Percentiles rank a stretch among this genome's conserved stretches.
Evolutionary conservation across 2,113 vertebrate species (phyloP).

Genomic region (Psettodes erumei): DNA sequence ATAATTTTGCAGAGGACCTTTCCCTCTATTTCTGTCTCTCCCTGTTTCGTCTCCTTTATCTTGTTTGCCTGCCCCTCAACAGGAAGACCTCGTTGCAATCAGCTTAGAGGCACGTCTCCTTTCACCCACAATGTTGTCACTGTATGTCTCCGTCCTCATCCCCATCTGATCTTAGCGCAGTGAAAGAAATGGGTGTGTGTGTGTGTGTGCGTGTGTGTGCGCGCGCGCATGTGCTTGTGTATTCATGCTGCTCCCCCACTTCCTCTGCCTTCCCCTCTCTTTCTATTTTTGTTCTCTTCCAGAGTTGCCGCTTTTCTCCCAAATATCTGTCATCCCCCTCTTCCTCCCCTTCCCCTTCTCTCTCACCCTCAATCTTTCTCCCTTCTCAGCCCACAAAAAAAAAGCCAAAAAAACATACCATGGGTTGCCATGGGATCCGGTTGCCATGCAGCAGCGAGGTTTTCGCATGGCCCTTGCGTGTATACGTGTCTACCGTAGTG

Average conservation of each 20-base stretch:
- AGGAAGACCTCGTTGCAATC: conserved; percentile 48
- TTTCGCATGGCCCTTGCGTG: conserved; percentile 54
- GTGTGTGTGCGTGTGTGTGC: conserved; percentile 9
- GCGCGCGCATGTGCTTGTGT: conserved; percentile 15
- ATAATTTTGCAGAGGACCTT: neutral
- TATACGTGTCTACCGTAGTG: conserved; percentile 48
- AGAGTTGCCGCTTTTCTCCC: conserved; percentile 35
- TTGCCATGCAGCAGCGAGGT: conserved; percentile 77
- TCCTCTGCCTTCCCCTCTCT: conserved; percentile 36
- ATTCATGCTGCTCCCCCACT: conserved; percentile 23
- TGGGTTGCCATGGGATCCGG: conserved; percentile 81
- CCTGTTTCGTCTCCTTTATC: neutral
- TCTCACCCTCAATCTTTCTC: neutral
- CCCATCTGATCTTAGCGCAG: conserved; percentile 44
- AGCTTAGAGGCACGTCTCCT: conserved; percentile 33
- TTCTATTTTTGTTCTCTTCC: conserved; percentile 55
- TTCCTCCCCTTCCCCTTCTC: neutral
- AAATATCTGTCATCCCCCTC: conserved; percentile 23
- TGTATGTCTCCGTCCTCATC: conserved; percentile 40
- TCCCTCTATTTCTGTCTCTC: neutral
- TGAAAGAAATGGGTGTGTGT: conserved; percentile 46
- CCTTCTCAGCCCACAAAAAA: conserved; percentile 48
- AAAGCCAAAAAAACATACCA: conserved; percentile 49
- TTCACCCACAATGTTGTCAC: conserved; percentile 58
- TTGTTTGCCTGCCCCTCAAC: conserved; percentile 1